phyloP scores from a whole-genome alignment of 2,888 invertebrate species.

The Sepiola atlantica region DNA sequence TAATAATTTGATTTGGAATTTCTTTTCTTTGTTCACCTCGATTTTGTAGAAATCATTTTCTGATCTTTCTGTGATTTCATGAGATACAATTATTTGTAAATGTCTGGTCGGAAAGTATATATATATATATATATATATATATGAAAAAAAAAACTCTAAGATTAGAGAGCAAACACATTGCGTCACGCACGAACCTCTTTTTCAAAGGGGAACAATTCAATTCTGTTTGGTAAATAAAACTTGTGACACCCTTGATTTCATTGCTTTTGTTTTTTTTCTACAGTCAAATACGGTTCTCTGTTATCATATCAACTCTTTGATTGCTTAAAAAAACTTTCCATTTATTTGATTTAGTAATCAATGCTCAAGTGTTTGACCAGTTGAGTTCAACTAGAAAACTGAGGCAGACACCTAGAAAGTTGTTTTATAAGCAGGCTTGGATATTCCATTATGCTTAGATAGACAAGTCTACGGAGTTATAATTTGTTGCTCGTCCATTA shows the following conservation, averaged over 20 bases:
- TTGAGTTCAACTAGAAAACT: no score
- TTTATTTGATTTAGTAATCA: not conserved
- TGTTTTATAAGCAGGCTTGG: no score
- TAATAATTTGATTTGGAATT: not conserved
- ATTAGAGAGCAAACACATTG: not conserved
- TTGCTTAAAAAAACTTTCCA: not conserved
- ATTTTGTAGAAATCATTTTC: not conserved
- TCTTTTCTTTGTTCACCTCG: not conserved
- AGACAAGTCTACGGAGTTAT: no score
- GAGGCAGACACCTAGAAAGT: no score
- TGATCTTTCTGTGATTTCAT: slow-evolving; percentile 32
- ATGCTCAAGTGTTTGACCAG: no score
- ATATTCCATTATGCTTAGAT: no score
- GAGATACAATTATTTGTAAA: not conserved
- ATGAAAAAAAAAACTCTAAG: no score
- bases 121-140: not conserved
- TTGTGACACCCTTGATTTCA: not conserved
- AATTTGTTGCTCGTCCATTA: no score
- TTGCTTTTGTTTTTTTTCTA: not conserved
- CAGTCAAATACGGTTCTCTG: not conserved
- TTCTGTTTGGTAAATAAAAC: not conserved
- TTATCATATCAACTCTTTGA: not conserved
- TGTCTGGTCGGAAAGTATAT: not conserved
- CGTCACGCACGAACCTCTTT: not conserved
- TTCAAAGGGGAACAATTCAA: not conserved